A percentile compares a stretch with the other conserved stretches of the same genome.
Evolutionary conservation across 2,113 vertebrate genomes (phyloP).

Genomic region (Ctenomys sociabilis): DNA sequence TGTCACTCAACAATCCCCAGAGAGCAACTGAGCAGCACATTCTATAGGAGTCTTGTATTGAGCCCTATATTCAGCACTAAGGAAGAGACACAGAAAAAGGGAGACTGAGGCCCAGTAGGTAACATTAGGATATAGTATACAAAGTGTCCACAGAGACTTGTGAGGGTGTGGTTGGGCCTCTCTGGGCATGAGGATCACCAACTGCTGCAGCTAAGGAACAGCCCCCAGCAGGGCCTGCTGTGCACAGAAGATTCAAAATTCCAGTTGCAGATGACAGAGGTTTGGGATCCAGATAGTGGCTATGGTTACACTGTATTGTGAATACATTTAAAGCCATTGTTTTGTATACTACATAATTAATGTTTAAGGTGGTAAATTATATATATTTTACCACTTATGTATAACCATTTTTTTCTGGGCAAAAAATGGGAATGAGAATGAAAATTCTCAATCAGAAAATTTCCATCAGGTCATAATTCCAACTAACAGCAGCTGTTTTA

Average conservation of each 20-base stretch:
- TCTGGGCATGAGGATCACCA: neutral
- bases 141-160: neutral
- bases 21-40: neutral
- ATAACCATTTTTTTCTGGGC: neutral
- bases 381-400: neutral
- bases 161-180: neutral
- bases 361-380: neutral
- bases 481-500: neutral
- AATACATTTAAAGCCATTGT: neutral
- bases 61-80: neutral
- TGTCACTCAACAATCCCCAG: neutral
- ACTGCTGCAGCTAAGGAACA: neutral
- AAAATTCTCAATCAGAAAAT: constrained; percentile 3
- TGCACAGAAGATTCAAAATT: neutral
- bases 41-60: neutral
- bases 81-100: neutral
- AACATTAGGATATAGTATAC: neutral
- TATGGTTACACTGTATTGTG: neutral
- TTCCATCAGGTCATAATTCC: neutral
- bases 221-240: neutral
- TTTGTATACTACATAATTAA: neutral
- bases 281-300: neutral
- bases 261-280: neutral
- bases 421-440: constrained; percentile 56
- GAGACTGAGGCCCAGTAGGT: neutral